phyloP scores from a whole-genome alignment of 1,140 invertebrate genomes.

The Tribolium castaneum region DNA sequence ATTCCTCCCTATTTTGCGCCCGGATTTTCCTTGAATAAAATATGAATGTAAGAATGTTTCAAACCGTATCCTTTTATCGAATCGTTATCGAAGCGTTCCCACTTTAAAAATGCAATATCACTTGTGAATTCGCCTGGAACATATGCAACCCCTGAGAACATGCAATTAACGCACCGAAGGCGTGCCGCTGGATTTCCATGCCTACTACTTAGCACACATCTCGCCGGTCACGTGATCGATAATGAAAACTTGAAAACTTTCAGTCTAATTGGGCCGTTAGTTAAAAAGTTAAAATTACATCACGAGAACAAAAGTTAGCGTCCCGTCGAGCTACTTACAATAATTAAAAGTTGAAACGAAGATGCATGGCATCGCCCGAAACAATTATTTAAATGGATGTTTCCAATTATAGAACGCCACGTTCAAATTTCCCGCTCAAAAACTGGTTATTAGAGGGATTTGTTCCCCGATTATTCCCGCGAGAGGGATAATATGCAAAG shows the following conservation, averaged over 20 bases:
- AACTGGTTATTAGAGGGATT: not conserved
- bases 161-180: not conserved
- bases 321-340: constrained; percentile 19
- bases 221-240: too few species aligned
- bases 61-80: not conserved
- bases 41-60: not conserved
- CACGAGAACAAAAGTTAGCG: constrained; percentile 1
- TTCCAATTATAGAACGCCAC: not conserved
- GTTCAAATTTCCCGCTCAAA: not conserved
- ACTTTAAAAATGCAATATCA: not conserved
- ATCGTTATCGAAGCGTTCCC: not conserved
- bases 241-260: not conserved
- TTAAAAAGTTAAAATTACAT: constrained; percentile 25
- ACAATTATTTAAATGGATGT: constrained; percentile 33
- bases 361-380: constrained; percentile 8
- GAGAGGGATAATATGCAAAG: constrained; percentile 23
- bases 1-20: not conserved
- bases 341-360: constrained; percentile 17
- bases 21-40: constrained; percentile 16
- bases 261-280: constrained; percentile 14
- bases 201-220: too few species aligned
- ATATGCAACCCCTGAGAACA: not conserved
- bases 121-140: not conserved
- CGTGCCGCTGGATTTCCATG: not conserved
- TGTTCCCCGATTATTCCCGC: not conserved